Evolutionary conservation across 37 sponge, comb jelly and placozoan species (phyloP).

Genomic region (Amphimedon queenslandica): DNA sequence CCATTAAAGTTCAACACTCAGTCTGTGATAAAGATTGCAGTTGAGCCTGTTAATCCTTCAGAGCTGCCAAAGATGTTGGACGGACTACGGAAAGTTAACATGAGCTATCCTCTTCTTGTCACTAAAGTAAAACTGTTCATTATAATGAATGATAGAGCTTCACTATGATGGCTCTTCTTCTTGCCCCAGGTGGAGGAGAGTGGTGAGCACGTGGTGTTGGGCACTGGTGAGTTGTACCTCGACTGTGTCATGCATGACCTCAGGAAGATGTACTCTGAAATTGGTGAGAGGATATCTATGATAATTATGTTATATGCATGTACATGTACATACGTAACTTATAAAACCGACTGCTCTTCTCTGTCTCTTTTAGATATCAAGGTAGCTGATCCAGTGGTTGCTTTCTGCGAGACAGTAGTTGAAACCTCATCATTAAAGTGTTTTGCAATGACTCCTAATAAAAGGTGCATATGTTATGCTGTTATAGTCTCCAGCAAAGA

Average conservation of each 20-base stretch:
- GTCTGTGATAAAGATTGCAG: constrained; percentile 94
- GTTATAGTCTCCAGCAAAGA: no score
- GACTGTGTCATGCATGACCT: constrained; percentile 99
- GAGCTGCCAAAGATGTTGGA: constrained; percentile 99
- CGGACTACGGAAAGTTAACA: constrained; percentile 95
- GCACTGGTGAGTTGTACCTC: constrained; percentile 97
- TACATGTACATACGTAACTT: no score
- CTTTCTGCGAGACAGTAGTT: constrained; percentile 98
- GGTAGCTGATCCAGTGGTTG: constrained; percentile 97
- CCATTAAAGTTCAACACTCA: constrained; percentile 95
- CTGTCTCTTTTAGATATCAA: constrained; percentile 71
- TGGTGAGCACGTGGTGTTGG: constrained; percentile 96
- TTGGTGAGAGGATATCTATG: constrained; percentile 66
- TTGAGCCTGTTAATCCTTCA: constrained; percentile 98
- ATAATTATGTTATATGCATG: no score
- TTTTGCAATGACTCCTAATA: constrained; percentile 98
- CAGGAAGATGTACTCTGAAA: constrained; percentile 95
- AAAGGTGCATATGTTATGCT: no score
- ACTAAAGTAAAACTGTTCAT: constrained; percentile 71
- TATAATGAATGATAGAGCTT: constrained; percentile 6
- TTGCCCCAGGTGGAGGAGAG: constrained; percentile 86
- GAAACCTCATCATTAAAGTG: constrained; percentile 98
- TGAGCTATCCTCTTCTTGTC: constrained; percentile 90
- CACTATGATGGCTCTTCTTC: no score
- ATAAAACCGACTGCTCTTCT: background rate